Conservation (phyloP, 2,888 invertebrate species). For the Folsomia manolachei region DNA sequence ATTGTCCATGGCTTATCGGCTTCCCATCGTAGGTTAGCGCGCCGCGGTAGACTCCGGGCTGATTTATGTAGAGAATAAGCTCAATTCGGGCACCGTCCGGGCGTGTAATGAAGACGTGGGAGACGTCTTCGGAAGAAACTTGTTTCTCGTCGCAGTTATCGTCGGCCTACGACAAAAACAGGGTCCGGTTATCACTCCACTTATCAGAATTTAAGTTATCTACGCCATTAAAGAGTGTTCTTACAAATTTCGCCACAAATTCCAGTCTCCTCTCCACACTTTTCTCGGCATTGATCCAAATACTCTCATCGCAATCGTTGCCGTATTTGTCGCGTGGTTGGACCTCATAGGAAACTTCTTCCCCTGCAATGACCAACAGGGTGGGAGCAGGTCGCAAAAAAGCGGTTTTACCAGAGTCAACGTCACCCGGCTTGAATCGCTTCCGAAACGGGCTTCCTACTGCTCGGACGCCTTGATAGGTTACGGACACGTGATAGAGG, state of each 20-base stretch:
- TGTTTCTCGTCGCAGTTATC: not conserved
- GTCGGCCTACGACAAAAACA: conserved; percentile 1
- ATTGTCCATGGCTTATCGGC: conserved; percentile 26
- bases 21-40: conserved; percentile 28
- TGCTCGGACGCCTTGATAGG: not conserved
- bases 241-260: conserved; percentile 14
- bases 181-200: not conserved
- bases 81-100: conserved; percentile 35
- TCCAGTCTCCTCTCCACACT: not conserved
- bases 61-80: conserved; percentile 33
- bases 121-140: not conserved
- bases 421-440: not conserved
- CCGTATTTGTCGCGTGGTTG: conserved; percentile 12
- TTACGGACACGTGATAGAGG: not conserved
- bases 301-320: not conserved
- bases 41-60: conserved; percentile 30
- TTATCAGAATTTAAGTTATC: not conserved
- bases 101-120: conserved; percentile 20
- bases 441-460: conserved; percentile 5
- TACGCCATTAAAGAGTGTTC: not conserved
- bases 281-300: not conserved
- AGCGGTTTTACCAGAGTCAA: not conserved
- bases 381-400: conserved; percentile 2
- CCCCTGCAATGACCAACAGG: not conserved
- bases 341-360: not conserved